Percentiles rank a stretch among this genome's conserved stretches.
These are phyloP conservation scores for Diphyllodes magnificus DNA, from an alignment of 2,113 vertebrate genomes.

Conservation along the genomic window DNA sequence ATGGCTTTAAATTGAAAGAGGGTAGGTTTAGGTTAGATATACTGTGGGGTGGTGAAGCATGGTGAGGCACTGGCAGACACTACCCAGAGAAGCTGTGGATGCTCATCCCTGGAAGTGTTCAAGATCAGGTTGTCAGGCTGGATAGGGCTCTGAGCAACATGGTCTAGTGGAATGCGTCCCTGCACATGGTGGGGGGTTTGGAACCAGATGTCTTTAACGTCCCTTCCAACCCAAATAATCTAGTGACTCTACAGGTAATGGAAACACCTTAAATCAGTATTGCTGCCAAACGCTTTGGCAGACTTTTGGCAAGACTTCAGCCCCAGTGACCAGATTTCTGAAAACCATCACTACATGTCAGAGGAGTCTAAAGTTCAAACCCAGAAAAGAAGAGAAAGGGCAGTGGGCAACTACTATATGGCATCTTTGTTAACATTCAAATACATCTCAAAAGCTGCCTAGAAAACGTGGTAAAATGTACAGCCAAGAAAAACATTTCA, in stretches of 20 bases:
- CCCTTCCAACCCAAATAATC: neutral
- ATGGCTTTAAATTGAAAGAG: neutral
- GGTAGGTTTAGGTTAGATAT: neutral
- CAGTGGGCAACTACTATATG: rapidly evolving
- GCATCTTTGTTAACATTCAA: too few species aligned
- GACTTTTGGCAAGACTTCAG: neutral
- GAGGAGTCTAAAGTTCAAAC: neutral
- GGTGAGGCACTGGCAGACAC: neutral
- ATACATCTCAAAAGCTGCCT: rapidly evolving
- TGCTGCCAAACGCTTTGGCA: neutral
- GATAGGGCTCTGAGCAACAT: neutral
- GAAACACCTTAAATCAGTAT: neutral
- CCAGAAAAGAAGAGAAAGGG: too few species aligned
- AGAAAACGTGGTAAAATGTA: rapidly evolving
- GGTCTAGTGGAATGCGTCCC: neutral
- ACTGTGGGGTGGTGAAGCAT: neutral
- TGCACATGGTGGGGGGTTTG: neutral
- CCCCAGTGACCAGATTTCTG: neutral
- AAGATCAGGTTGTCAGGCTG: neutral
- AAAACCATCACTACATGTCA: rapidly evolving
- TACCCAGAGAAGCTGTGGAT: neutral
- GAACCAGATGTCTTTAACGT: neutral
- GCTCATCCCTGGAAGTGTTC: neutral
- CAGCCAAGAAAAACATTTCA: neutral
- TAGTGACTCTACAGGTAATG: rapidly evolving